Evolutionary conservation across 2,113 vertebrate species (phyloP).

Genomic region (Cryptoleucopteryx plumbea): DNA sequence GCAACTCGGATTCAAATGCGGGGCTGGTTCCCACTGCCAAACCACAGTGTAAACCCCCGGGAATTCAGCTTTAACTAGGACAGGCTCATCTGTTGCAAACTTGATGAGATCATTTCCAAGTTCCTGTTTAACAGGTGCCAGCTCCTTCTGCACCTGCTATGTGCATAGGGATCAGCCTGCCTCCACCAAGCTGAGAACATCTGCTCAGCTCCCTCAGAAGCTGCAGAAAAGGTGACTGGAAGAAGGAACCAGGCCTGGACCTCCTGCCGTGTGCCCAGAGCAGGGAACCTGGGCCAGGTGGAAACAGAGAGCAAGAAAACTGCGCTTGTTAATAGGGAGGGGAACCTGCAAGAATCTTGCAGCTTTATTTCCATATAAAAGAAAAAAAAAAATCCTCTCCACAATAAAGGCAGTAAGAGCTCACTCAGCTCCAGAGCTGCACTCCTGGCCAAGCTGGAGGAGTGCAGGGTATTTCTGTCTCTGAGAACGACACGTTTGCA

Average conservation of each 20-base stretch:
- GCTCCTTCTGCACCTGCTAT: constrained; percentile 36
- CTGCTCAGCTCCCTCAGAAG: background rate
- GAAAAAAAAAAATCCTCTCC: background rate
- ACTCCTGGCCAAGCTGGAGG: background rate
- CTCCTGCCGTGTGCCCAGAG: background rate
- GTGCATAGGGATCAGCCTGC: background rate
- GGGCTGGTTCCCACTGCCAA: background rate
- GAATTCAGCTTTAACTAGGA: constrained; percentile 8
- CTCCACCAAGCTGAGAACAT: background rate
- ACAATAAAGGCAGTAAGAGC: background rate
- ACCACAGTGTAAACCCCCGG: constrained; percentile 21
- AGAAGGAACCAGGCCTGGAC: background rate
- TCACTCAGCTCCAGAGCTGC: fast-evolving
- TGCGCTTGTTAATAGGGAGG: background rate
- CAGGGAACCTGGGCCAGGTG: background rate
- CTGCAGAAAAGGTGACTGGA: background rate
- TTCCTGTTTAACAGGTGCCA: constrained; percentile 57
- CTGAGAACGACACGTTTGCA: background rate
- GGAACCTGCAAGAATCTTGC: background rate
- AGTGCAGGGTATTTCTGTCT: background rate
- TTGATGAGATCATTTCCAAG: constrained; percentile 41
- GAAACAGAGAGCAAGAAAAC: background rate
- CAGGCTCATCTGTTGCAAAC: constrained; percentile 19
- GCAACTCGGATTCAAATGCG: background rate
- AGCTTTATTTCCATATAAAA: constrained; percentile 51